Base-by-base conservation (phyloP, 2,888 invertebrate genomes). In the Pecten maximus region DNA sequence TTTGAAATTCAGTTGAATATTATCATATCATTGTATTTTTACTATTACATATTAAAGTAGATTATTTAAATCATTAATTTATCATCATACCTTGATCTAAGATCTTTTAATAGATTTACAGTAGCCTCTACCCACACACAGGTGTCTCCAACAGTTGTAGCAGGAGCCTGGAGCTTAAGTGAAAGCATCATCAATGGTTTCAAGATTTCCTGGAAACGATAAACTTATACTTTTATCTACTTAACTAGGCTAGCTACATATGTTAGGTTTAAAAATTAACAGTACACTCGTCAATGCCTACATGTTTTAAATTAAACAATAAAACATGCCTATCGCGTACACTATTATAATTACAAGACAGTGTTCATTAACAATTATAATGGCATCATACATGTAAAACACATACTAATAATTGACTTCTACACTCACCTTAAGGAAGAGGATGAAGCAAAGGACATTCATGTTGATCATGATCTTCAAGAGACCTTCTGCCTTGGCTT, bases 401-500 rank as follows among this genome's bases (percentile, higher is more conserved):
- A n/a, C n/a, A n/a, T n/a, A 19, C 40, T 3, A 15, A n/a, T 6
- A 40, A 2, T 40, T n/a, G 15, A 88, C 12, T 88, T 88, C 44
- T 23, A 40, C n/a, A n/a, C 35, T 88, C 91, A 93, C 93, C 89
- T 92, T 87, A 40, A 92, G 74, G 50, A 93, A 92, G 23, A 93
- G 44, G 1, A 40, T 87, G 88, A 91, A 93, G 8, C 92, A 91
- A 54, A 93, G 40, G n/a, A 92, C n/a, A 19, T 93, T 74, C 87
- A 89, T 92, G n/a, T 88, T 87, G 3, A 89, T 1, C 91, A 93
- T 86, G 28, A 93, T 48, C 40, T 91, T 92, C 10, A 44, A 23
- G 0, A 91, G 40, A 1, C 91, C 92, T 87, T 88, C 92, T 54
- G 92, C 93, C 87, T 93, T 93, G 6, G 92, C 88, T 87, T 92